Conservation (phyloP, 1,140 invertebrate genomes). For the Euwallacea fornicatus region DNA sequence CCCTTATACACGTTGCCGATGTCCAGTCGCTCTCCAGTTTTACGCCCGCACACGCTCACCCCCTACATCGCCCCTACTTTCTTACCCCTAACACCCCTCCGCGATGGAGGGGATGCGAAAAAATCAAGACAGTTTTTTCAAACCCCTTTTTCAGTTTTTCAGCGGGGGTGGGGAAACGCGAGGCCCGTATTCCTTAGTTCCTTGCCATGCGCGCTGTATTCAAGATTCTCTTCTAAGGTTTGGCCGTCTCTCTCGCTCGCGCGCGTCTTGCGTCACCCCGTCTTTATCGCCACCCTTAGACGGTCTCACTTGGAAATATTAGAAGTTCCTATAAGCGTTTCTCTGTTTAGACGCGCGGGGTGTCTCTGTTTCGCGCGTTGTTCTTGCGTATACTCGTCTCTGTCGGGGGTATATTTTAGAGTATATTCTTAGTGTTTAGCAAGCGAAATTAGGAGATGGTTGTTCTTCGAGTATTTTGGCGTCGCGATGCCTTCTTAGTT, state of each 20-base stretch:
- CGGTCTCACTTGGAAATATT: slow-evolving; percentile 44
- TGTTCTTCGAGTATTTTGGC: slow-evolving; percentile 50
- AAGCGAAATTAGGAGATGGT: slow-evolving; percentile 53
- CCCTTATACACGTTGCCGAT: slow-evolving; percentile 13
- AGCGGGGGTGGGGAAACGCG: slow-evolving; percentile 45
- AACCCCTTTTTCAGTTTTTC: slow-evolving; percentile 40
- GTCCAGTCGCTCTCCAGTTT: slow-evolving; percentile 19
- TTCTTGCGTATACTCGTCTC: slow-evolving; percentile 46
- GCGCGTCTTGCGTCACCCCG: slow-evolving; percentile 45
- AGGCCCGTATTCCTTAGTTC: slow-evolving; percentile 47
- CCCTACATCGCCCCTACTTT: slow-evolving; percentile 36
- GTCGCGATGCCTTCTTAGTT: slow-evolving; percentile 51
- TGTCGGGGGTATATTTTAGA: slow-evolving; percentile 46
- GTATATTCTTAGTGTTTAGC: slow-evolving; percentile 54
- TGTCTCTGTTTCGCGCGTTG: slow-evolving; percentile 44
- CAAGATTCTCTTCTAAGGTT: slow-evolving; percentile 53
- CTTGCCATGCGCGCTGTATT: slow-evolving; percentile 45
- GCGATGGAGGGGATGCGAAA: slow-evolving; percentile 44
- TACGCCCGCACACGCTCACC: slow-evolving; percentile 33
- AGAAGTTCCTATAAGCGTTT: slow-evolving; percentile 45
- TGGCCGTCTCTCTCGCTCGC: slow-evolving; percentile 39
- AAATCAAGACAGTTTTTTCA: slow-evolving; percentile 46
- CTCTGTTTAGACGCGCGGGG: slow-evolving; percentile 33
- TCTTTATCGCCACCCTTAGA: slow-evolving; percentile 48
- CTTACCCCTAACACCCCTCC: slow-evolving; percentile 36